A percentile compares a stretch with the other conserved stretches of the same genome.
These are phyloP conservation scores for Cebus imitator DNA, from an alignment of 2,113 vertebrate genomes.

Conservation along the genomic window DNA sequence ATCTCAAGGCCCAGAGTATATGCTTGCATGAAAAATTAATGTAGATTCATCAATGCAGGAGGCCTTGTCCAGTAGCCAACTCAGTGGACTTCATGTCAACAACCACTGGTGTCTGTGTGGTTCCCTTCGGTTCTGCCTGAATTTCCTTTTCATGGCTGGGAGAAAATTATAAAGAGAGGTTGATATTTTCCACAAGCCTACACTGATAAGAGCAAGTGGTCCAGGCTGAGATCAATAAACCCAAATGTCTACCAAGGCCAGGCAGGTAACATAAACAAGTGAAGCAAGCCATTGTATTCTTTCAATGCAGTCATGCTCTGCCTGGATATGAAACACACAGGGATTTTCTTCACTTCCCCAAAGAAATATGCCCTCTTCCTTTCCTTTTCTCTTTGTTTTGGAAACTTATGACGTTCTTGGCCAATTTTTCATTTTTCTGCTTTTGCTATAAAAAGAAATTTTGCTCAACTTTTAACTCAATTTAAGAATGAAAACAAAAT, in stretches of 20 bases:
- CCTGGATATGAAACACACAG: not conserved
- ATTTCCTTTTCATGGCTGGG: not conserved
- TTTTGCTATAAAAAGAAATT: slow-evolving; percentile 61
- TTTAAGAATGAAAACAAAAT: slow-evolving; percentile 42
- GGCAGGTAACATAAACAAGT: slow-evolving; percentile 17
- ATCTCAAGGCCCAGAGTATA: not conserved
- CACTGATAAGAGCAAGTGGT: not conserved
- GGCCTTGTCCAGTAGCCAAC: not conserved
- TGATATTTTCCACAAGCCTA: not conserved
- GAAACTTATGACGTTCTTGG: slow-evolving; percentile 36
- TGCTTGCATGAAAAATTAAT: not conserved
- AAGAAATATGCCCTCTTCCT: not conserved
- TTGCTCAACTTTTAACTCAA: slow-evolving; percentile 63
- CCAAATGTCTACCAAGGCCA: not conserved
- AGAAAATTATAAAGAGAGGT: not conserved
- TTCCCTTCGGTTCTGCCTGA: not conserved
- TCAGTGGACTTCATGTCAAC: not conserved
- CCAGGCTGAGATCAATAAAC: not conserved
- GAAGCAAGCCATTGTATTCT: not conserved
- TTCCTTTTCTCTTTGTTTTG: slow-evolving; percentile 51
- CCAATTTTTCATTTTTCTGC: slow-evolving; percentile 25
- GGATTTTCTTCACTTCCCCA: slow-evolving; percentile 21
- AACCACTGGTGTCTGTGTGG: not conserved
- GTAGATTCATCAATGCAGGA: not conserved
- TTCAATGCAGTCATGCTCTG: not conserved